Evolutionary conservation across 2,113 vertebrate species (phyloP).

Genomic region (Thinocorus orbignyianus): DNA sequence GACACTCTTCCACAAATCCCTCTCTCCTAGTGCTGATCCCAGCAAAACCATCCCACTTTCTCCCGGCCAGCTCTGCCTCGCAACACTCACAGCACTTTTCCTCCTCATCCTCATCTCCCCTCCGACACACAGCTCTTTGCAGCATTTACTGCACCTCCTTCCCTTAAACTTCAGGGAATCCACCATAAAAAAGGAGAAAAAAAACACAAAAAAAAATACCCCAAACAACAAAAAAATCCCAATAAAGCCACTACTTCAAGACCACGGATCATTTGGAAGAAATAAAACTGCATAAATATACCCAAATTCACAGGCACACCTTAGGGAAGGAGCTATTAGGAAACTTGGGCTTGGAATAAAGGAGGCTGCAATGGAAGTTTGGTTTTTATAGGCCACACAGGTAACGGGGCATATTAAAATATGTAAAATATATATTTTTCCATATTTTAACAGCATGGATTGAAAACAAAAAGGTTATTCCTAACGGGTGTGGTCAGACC

Average conservation of each 20-base stretch:
- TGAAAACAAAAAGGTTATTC: constrained; percentile 48
- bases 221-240: no score
- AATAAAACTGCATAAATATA: constrained; percentile 62
- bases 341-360: constrained; percentile 46
- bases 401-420: constrained; percentile 55
- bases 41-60: not conserved
- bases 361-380: constrained; percentile 38
- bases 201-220: not conserved
- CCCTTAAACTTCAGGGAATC: not conserved
- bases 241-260: constrained; percentile 12
- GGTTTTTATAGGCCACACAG: constrained; percentile 52
- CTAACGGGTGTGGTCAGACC: constrained; percentile 43
- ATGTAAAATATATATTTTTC: constrained; percentile 43
- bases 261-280: constrained; percentile 32
- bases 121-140: not conserved
- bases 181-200: not conserved
- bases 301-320: constrained; percentile 52
- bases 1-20: not conserved
- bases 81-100: not conserved
- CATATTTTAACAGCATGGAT: constrained; percentile 52
- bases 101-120: not conserved
- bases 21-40: not conserved
- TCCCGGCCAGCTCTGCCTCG: not conserved
- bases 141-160: not conserved
- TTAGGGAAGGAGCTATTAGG: constrained; percentile 15